Base-by-base conservation (phyloP, 2,113 vertebrate species). In the Paradoxurus hermaphroditus region DNA sequence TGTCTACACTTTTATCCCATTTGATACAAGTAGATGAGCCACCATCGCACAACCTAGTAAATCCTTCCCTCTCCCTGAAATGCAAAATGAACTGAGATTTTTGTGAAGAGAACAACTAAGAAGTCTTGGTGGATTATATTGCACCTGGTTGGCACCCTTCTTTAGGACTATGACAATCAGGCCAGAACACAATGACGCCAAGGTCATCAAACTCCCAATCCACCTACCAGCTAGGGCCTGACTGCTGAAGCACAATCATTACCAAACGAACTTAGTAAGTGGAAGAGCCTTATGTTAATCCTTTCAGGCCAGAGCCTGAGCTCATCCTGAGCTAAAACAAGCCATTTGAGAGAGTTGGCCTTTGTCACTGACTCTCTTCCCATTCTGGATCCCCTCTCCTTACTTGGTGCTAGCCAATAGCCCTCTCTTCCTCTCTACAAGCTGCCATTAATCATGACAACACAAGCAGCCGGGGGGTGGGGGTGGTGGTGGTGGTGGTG, bases 191-290 rank as follows among this genome's bases (percentile, higher is more conserved):
- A 53, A 72, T 29, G 73, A 86, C 51, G 65, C 68, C 72, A 93
- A 79, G n/a, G 53, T 63, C 53, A 10, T 4, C 12, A 84, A 90
- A 46, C 34, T 88, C 75, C 39, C 65, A 90, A 44, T 83, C 5
- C 15, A 59, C 21, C 44, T 75, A 75, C 41, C 5, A 84, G 18
- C 29, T 49, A 39, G 21, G 49, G 31, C 46, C 39, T 83, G 49
- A 89, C 34, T 39, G 46, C 11, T 70, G 41, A 92, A 88, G 68
- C 49, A 83, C 59, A 87, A 59, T 49, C 21, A 59, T 67, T 77
- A 96, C 27, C 25, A 62, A 92, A 23, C 59, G n/a, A 94, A 88
- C 49, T 91, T 25, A 75, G n/a, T 83, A 88, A 68, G 62, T 83
- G 62, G 83, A 94, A 92, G 15, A 41, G 18, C 7, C n/a, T 67